Evolutionary conservation across 2,888 invertebrate species (phyloP), one percentile per base, ranked within the genome.

Genomic region (Melinaea menophilus): DNA sequence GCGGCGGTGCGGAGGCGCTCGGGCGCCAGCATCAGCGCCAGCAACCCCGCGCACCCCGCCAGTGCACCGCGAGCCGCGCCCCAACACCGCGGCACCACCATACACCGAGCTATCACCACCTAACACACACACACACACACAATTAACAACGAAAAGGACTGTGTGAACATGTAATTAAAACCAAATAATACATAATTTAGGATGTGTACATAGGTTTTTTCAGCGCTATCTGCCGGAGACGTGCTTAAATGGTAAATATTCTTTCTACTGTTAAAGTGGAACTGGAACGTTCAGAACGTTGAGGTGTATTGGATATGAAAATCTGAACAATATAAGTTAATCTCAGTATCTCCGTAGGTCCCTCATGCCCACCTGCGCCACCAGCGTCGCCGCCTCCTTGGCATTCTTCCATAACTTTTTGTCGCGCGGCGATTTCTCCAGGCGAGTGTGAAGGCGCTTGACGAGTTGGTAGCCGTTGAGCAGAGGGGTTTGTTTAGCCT

Each of bases 371-470:
- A 91, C 91, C 84, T 90, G 88, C 9, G 90, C 84, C 61, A 91
- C 82, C 3, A 91, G 80, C 4, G 79, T 82, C 33, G 91, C 91
- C 0, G 88, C 90, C 51, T 90, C 89, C 68, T 84, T 86, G 55
- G 85, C 85, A 69, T 88, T 87, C 67, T 89, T 91, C 91, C 91
- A 91, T 2, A 91, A 70, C 66, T 83, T 85, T 73, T 88, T 90
- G 68, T 89, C 90, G 0, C 79, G 76, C 0, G 89, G 85, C 60
- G 82, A 79, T n/a, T 73, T 74, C 55, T 82, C 83, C n/a, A 84
- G 76, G 3, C 89, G 80, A 47, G 74, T 80, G 58, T 81, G 80
- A 0, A 91, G 76, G 45, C 91, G 77, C 66, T 88, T 86, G 58
- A 90, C 85, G 33, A 88, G 70, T 62, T 78, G 78, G 61, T 82